These are phyloP conservation scores for Dicaeum eximium DNA, from an alignment of 2,113 vertebrate species.

Conservation along the genomic window DNA sequence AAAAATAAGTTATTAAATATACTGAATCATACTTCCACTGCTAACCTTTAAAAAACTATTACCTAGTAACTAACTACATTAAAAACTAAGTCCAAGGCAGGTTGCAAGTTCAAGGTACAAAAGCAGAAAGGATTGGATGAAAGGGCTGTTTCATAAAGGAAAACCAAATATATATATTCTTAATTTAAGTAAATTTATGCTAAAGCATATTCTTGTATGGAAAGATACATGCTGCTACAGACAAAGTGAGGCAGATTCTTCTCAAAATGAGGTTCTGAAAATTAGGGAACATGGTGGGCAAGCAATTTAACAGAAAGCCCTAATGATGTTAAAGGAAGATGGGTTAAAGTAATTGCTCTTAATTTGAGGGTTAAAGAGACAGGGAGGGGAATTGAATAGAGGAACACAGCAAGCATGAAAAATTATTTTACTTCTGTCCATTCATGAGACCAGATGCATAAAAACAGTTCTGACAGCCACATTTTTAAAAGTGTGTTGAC, in stretches of 20 bases:
- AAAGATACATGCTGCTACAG: background rate
- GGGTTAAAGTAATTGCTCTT: background rate
- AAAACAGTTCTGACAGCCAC: accelerated
- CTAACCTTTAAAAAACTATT: background rate
- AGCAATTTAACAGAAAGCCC: background rate
- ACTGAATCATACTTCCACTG: background rate
- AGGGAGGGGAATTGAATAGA: background rate
- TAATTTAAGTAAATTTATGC: background rate
- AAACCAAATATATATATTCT: background rate
- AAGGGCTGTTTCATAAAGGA: background rate
- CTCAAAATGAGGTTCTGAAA: background rate
- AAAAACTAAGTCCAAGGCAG: slow-evolving; percentile 23
- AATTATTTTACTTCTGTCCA: background rate
- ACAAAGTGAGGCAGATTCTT: background rate
- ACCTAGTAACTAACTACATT: slow-evolving; percentile 32
- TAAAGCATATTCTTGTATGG: background rate
- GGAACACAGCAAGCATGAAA: background rate
- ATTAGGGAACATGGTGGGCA: background rate
- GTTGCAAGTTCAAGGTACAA: slow-evolving; percentile 12
- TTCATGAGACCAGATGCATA: background rate
- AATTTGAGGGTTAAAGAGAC: background rate
- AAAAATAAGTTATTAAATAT: background rate
- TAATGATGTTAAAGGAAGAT: background rate
- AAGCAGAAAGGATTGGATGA: background rate
- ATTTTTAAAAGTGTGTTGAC: background rate